Evolutionary conservation across 2,888 invertebrate species (phyloP).

Genomic region (Saturnia japonica): DNA sequence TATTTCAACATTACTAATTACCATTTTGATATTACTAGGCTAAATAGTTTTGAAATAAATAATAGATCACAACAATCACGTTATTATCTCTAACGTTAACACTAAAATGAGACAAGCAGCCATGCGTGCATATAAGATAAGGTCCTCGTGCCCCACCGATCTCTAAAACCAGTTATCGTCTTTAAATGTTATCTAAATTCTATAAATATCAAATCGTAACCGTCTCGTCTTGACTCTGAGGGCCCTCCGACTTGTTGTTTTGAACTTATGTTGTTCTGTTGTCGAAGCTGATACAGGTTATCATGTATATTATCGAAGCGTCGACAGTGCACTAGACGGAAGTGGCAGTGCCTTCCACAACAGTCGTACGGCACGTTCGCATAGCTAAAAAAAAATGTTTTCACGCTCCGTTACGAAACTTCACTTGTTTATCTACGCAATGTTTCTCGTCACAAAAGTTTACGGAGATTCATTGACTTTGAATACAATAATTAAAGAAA

Average conservation of each 20-base stretch:
- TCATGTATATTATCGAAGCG: constrained; percentile 71
- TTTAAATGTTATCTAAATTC: constrained; percentile 65
- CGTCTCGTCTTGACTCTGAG: constrained; percentile 58
- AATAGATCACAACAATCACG: background rate
- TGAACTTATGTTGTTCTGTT: constrained; percentile 71
- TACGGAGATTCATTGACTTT: constrained; percentile 51
- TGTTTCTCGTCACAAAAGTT: constrained; percentile 48
- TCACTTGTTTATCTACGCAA: constrained; percentile 44
- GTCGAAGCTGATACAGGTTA: constrained; percentile 75
- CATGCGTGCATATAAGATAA: constrained; percentile 15
- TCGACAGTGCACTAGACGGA: constrained; percentile 63
- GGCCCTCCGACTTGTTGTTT: constrained; percentile 72
- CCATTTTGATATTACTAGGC: too few relatives aligned
- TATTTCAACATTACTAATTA: too few relatives aligned
- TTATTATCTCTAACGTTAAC: background rate
- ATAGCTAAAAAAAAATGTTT: constrained; percentile 47
- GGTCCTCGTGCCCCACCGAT: constrained; percentile 46
- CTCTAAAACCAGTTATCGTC: constrained; percentile 57
- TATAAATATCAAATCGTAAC: constrained; percentile 69
- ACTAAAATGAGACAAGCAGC: constrained; percentile 28
- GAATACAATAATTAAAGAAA: constrained; percentile 47
- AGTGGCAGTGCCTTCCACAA: constrained; percentile 58
- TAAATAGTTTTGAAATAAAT: too few relatives aligned
- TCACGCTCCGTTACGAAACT: constrained; percentile 42
- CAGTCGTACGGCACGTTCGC: constrained; percentile 46